phyloP scores from a whole-genome alignment of 2,888 invertebrate genomes.

The Pollenia amentaria region DNA sequence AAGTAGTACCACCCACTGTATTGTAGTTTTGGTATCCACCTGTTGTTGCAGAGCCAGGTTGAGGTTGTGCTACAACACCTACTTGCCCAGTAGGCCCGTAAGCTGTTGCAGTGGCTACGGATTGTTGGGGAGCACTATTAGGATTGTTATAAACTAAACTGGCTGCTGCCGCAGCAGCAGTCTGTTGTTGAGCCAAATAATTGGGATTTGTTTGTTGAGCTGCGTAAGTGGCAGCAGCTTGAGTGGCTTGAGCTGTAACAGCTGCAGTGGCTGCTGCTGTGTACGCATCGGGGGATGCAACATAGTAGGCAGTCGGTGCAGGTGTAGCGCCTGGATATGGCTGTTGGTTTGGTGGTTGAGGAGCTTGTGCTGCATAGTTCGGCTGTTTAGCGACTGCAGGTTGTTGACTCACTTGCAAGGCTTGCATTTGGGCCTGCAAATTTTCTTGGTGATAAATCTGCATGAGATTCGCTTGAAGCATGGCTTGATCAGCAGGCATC shows the following conservation, averaged over 20 bases:
- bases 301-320: constrained; percentile 78
- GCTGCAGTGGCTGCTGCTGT: constrained; percentile 75
- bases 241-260: constrained; percentile 79
- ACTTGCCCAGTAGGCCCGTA: constrained; percentile 74
- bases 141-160: constrained; percentile 73
- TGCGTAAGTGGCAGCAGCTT: constrained; percentile 77
- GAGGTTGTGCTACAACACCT: constrained; percentile 68
- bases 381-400: constrained; percentile 76
- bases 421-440: constrained; percentile 75
- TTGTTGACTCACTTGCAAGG: constrained; percentile 72
- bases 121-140: constrained; percentile 74
- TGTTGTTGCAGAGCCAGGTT: constrained; percentile 63
- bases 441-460: constrained; percentile 76
- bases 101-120: constrained; percentile 75
- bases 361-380: constrained; percentile 77
- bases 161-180: constrained; percentile 73
- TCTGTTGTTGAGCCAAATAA: constrained; percentile 75
- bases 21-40: constrained; percentile 83
- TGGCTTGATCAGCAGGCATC: constrained; percentile 76
- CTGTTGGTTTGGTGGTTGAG: constrained; percentile 79
- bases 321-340: constrained; percentile 76
- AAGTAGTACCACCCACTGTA: constrained; percentile 89
- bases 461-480: constrained; percentile 77
- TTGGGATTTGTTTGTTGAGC: constrained; percentile 69
- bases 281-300: constrained; percentile 79